Base-by-base conservation (phyloP, 1,140 invertebrate genomes). In the Steinernema feltiae region DNA sequence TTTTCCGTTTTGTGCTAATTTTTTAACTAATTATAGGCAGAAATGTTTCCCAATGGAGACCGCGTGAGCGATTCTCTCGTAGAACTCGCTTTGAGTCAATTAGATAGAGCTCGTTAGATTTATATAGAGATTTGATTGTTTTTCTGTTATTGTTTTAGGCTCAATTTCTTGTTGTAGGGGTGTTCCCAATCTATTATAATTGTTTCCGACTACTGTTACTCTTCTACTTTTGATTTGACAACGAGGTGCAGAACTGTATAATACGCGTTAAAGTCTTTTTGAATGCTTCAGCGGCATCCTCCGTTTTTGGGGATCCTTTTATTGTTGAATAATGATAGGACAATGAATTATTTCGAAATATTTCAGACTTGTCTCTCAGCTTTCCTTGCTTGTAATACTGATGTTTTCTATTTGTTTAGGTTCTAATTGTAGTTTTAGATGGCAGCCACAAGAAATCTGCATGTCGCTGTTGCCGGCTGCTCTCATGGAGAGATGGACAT, bases 401-500 rank as follows among this genome's bases (percentile, higher is more conserved):
- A 7, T 41, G 35, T 41, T 41, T 18, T 41, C 7, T 41, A 18
- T 41, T 7, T 41, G 35, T 7, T 41, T 41, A 7, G 7, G 35
- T 41, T 7, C 35, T 7, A 7, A 7, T 41, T 41, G 35, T 63
- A 27, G 7, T 63, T 63, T 63, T 27, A 63, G 53, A 63, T 63
- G 53, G 3, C 53, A 27, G 24, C 15, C 7, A 7, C 24, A 15
- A 7, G 63, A 32, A 78, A 74, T 18, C 18, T 75, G 1, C 21
- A 32, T 53, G 48, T 99, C 70, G 96, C 95, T 1, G 89, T 99
- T 0, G 94, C 97, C 90, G 97, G 97, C 73, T 99, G 97, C 90
- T 93, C 94, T 81, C 96, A 99, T 89, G 97, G 96, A 1, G 94
- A 97, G 86, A 88, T 99, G 74, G 95, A 98, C 82, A 92, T 91